These are phyloP conservation scores for Hyposoter didymator DNA, from an alignment of 2,888 invertebrate genomes.

Conservation along the genomic window DNA sequence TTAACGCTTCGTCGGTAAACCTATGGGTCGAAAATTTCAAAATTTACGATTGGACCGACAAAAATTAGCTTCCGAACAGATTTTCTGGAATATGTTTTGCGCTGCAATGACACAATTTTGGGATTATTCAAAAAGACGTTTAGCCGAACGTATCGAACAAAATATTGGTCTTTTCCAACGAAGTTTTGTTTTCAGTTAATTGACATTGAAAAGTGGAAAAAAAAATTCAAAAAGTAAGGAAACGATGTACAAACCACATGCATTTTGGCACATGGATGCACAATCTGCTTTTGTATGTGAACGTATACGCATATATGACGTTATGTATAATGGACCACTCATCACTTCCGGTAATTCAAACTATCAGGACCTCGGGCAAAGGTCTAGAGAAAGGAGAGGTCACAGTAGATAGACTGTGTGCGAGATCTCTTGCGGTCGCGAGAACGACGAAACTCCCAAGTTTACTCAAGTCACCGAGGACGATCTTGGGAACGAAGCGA, in stretches of 20 bases:
- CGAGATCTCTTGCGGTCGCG: constrained; percentile 32
- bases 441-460: constrained; percentile 42
- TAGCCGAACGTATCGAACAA: no score
- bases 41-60: no score
- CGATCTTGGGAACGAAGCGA: constrained; percentile 1
- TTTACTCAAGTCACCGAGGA: constrained; percentile 46
- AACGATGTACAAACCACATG: not conserved
- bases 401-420: constrained; percentile 38
- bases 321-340: constrained; percentile 39
- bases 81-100: no score
- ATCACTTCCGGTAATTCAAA: constrained; percentile 61
- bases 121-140: no score
- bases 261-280: not conserved
- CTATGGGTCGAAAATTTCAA: no score
- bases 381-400: constrained; percentile 33
- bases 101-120: no score
- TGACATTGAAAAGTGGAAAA: no score
- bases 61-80: no score
- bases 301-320: not conserved
- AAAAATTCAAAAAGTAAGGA: not conserved
- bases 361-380: constrained; percentile 44
- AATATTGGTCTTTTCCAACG: no score
- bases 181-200: no score
- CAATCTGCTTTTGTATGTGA: not conserved
- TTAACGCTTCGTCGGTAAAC: no score